A percentile compares a stretch with the other conserved stretches of the same genome.
Evolutionary conservation across 1,140 invertebrate species (phyloP).

Genomic region (Paracyclopina nana): DNA sequence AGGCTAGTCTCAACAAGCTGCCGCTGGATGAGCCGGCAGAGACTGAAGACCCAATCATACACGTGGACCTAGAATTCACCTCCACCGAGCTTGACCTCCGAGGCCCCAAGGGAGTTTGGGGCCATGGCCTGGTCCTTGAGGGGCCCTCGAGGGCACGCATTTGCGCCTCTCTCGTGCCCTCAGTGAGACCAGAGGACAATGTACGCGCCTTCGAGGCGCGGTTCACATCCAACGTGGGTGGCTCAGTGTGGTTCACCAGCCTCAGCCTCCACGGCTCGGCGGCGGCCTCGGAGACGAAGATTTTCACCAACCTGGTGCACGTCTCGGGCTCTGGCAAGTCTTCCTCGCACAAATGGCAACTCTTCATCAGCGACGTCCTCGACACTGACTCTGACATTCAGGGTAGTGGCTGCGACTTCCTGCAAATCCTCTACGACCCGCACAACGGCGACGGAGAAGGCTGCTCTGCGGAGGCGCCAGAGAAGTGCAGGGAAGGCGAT

Average conservation of each 20-base stretch:
- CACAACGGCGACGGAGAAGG: conserved; percentile 38
- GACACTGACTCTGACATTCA: conserved; percentile 28
- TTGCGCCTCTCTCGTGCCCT: conserved; percentile 27
- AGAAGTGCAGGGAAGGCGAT: conserved; percentile 44
- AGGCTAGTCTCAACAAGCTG: conserved; percentile 29
- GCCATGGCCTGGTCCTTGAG: conserved; percentile 22
- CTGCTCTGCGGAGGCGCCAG: conserved; percentile 25
- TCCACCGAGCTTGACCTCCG: conserved; percentile 21
- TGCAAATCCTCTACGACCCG: conserved; percentile 66
- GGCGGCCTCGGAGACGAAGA: conserved; percentile 43
- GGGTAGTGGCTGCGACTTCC: conserved; percentile 41
- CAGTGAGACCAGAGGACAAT: conserved; percentile 47
- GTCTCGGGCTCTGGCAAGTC: conserved; percentile 26
- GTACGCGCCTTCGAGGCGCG: conserved; percentile 46
- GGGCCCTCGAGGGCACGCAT: conserved; percentile 19
- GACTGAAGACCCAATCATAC: conserved; percentile 17
- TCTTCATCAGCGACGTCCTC: conserved; percentile 70
- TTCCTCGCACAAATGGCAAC: conserved; percentile 57
- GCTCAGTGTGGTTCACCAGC: conserved; percentile 50
- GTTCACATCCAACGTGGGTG: conserved; percentile 54
- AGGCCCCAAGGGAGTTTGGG: conserved; percentile 25
- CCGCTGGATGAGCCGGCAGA: conserved; percentile 26
- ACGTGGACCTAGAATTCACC: no score
- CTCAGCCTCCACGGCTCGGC: conserved; percentile 26
- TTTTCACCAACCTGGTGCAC: conserved; percentile 41